phyloP scores from a whole-genome alignment of 2,888 invertebrate species.

The Xiphydria camelus region DNA sequence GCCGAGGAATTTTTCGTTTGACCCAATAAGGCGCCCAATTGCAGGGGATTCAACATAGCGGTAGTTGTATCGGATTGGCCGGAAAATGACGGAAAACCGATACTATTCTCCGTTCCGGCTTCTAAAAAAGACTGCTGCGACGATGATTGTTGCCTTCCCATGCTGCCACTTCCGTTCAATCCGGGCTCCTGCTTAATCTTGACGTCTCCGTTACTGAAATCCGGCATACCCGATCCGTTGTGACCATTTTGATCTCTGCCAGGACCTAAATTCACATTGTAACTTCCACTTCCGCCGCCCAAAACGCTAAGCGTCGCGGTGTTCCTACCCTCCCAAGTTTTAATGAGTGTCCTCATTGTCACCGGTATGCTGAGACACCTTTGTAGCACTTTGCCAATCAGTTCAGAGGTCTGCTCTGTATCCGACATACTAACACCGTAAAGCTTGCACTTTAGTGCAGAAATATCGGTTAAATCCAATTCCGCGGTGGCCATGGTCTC shows the following conservation, averaged over 20 bases:
- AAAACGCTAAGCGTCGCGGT: constrained; percentile 66
- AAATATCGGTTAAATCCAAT: constrained; percentile 80
- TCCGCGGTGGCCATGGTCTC: constrained; percentile 93
- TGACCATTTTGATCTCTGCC: constrained; percentile 48
- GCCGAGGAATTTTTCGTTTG: constrained; percentile 43
- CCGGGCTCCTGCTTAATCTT: constrained; percentile 56
- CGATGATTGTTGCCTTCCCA: constrained; percentile 39
- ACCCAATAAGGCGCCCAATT: constrained; percentile 48
- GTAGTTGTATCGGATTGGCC: constrained; percentile 55
- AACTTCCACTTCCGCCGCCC: constrained; percentile 61
- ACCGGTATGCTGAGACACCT: constrained; percentile 91
- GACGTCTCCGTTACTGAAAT: constrained; percentile 51
- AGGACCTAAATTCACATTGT: constrained; percentile 29
- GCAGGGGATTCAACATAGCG: constrained; percentile 52
- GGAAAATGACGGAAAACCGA: constrained; percentile 59
- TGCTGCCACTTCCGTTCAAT: constrained; percentile 22
- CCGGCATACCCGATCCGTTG: constrained; percentile 47
- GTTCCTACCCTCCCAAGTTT: constrained; percentile 77
- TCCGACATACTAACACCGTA: constrained; percentile 60
- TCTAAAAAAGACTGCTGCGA: constrained; percentile 59
- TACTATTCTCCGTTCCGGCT: constrained; percentile 59
- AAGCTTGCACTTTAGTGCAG: constrained; percentile 77
- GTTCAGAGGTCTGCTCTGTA: constrained; percentile 60
- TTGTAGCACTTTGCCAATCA: constrained; percentile 75
- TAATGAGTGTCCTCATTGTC: constrained; percentile 84